Percentiles rank a stretch among this genome's conserved stretches.
These are phyloP conservation scores for Parazoanthus swiftii DNA, from an alignment of 92 coral and sea anemone genomes.

Conservation along the genomic window DNA sequence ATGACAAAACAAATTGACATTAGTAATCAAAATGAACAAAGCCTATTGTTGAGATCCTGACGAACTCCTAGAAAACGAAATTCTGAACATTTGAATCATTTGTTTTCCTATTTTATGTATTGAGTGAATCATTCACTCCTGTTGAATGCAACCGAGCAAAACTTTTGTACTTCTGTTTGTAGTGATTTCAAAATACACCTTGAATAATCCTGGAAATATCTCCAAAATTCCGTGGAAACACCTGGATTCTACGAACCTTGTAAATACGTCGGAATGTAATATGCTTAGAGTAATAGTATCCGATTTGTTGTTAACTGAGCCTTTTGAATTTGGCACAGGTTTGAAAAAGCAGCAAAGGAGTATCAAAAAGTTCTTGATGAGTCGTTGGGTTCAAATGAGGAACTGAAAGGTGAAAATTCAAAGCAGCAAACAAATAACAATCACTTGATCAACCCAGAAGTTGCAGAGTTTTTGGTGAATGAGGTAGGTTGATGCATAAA, in stretches of 20 bases:
- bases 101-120: too few relatives aligned
- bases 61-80: too few relatives aligned
- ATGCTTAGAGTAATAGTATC: not conserved
- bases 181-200: too few relatives aligned
- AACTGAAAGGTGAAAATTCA: constrained; percentile 51
- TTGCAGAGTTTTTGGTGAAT: constrained; percentile 71
- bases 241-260: not conserved
- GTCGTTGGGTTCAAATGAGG: constrained; percentile 46
- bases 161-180: too few relatives aligned
- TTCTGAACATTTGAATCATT: too few relatives aligned
- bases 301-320: not conserved
- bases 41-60: not conserved
- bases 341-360: constrained; percentile 86
- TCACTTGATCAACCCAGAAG: constrained; percentile 48
- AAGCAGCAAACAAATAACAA: constrained; percentile 44
- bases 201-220: too few relatives aligned
- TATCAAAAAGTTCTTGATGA: constrained; percentile 67
- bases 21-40: not conserved
- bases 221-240: too few relatives aligned
- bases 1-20: not conserved
- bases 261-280: too few relatives aligned
- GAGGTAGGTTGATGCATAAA: constrained; percentile 62
- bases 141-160: too few relatives aligned
- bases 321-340: constrained; percentile 56
- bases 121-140: too few relatives aligned